These are phyloP conservation scores for Pachyramphus minor DNA, from an alignment of 2,113 vertebrate species.

Conservation along the genomic window DNA sequence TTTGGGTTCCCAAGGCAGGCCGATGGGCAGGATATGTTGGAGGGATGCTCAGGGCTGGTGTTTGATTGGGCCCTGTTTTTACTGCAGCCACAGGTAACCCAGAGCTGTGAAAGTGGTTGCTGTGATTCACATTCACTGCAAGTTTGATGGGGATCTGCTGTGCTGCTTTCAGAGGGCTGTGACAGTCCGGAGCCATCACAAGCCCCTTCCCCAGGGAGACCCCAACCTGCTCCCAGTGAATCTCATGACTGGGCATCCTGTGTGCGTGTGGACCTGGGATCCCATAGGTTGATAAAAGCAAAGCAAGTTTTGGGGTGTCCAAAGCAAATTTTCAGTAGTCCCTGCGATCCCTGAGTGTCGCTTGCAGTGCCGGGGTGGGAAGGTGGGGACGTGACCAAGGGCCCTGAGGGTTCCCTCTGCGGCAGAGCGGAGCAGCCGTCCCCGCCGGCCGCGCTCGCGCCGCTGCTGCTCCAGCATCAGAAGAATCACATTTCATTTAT, in stretches of 20 bases:
- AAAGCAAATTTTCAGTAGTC: background rate
- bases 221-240: background rate
- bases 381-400: accelerated
- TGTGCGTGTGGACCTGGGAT: accelerated
- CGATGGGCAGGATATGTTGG: accelerated
- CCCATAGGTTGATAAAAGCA: accelerated
- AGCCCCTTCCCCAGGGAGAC: background rate
- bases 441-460: accelerated
- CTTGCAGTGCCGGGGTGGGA: background rate
- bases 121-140: background rate
- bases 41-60: background rate
- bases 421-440: background rate
- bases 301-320: background rate
- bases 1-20: background rate
- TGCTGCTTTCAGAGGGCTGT: background rate
- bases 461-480: background rate
- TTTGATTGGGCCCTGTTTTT: background rate
- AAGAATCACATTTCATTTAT: slow-evolving; percentile 57
- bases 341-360: background rate
- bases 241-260: background rate
- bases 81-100: background rate
- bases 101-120: background rate
- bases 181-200: background rate
- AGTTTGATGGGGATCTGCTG: accelerated
- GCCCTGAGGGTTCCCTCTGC: background rate